Evolutionary conservation across 2,797 vertebrate genomes (phyloP).

Genomic region (Phrynocephalus guinanensis): DNA sequence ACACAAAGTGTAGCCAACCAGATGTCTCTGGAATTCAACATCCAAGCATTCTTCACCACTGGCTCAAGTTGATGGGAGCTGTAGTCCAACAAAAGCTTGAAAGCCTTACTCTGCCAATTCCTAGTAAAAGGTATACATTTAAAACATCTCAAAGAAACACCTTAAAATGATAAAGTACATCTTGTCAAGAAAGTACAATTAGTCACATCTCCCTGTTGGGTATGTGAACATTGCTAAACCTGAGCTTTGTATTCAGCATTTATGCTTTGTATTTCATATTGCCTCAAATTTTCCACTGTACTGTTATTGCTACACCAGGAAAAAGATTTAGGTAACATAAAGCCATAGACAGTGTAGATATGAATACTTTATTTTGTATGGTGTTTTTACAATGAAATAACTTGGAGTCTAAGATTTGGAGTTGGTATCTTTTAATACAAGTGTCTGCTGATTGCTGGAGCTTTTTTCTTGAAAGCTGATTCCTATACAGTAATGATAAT

Average conservation of each 20-base stretch:
- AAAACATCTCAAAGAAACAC: not conserved
- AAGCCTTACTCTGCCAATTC: too few species aligned
- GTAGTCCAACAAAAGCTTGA: too few species aligned
- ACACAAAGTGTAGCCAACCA: not conserved
- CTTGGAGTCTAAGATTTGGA: not conserved
- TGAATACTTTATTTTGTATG: not conserved
- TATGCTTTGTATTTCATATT: not conserved
- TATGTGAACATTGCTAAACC: not conserved
- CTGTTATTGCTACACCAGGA: not conserved
- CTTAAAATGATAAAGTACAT: not conserved
- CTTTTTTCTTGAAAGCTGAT: not conserved
- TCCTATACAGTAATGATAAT: not conserved
- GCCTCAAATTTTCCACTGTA: constrained; percentile 2
- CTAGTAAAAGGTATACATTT: too few species aligned
- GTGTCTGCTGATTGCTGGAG: not conserved
- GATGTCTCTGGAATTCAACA: too few species aligned
- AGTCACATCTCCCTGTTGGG: not conserved
- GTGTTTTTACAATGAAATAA: constrained; percentile 9
- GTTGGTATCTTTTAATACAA: not conserved
- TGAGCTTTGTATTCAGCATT: not conserved
- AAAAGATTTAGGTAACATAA: not conserved
- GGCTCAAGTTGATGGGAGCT: too few species aligned
- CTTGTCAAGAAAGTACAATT: not conserved
- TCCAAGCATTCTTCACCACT: too few species aligned
- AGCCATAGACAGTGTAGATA: not conserved